These are phyloP conservation scores for Psilopsiagon aymara DNA, from an alignment of 2,113 vertebrate species.

Conservation along the genomic window DNA sequence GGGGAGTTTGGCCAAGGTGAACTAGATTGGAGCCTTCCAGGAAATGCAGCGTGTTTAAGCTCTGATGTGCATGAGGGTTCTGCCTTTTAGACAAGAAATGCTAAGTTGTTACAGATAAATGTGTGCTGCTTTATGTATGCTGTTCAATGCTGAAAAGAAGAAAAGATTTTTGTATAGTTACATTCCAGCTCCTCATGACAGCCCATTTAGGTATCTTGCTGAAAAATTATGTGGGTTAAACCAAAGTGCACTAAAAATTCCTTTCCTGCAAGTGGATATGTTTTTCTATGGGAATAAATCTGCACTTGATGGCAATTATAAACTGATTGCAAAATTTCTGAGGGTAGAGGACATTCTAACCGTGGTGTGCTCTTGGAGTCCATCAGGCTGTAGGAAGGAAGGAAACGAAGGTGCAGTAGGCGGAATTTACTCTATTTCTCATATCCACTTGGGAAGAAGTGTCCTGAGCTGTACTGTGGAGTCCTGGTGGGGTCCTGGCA, in stretches of 20 bases:
- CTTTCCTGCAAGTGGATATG: background rate
- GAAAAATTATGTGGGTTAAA: background rate
- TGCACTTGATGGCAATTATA: background rate
- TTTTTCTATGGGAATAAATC: background rate
- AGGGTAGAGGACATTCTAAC: background rate
- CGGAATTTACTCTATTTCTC: background rate
- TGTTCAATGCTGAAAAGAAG: background rate
- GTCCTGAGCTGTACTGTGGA: background rate
- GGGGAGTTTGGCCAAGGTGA: background rate
- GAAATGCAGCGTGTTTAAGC: background rate
- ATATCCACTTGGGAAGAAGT: rapidly evolving
- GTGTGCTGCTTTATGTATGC: background rate
- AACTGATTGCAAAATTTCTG: background rate
- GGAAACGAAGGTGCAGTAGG: no score
- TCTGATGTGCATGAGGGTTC: background rate
- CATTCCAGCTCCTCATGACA: background rate
- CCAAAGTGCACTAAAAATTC: background rate
- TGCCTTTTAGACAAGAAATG: background rate
- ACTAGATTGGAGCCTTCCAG: background rate
- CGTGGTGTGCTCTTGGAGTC: rapidly evolving
- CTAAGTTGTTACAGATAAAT: background rate
- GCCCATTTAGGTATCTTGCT: background rate
- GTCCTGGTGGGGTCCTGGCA: background rate
- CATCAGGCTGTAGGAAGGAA: background rate
- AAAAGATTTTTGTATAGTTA: background rate